Evolutionary conservation across 1,140 invertebrate species (phyloP).

Genomic region (Drosophila mayri): DNA sequence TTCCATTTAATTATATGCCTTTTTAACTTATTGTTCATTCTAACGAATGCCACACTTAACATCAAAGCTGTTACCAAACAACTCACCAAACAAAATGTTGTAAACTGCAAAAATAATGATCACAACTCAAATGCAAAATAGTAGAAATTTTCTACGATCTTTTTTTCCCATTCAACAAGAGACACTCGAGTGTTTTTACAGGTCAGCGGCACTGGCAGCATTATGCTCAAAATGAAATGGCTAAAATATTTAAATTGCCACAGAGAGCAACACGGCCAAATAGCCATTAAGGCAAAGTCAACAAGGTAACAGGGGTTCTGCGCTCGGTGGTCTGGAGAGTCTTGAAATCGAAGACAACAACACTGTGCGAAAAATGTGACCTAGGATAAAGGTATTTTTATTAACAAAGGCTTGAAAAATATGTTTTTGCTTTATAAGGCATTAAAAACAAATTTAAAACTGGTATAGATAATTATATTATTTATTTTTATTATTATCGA

Average conservation of each 20-base stretch:
- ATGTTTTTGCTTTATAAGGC: background rate
- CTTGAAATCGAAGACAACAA: conserved; percentile 7
- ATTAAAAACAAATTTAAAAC: background rate
- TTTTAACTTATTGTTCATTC: background rate
- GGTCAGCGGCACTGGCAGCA: conserved; percentile 24
- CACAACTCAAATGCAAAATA: conserved; percentile 58
- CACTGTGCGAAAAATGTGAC: background rate
- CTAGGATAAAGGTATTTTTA: background rate
- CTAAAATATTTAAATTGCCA: conserved; percentile 79
- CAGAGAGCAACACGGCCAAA: conserved; percentile 59
- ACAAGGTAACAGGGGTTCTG: conserved; percentile 60
- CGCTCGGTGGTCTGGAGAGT: conserved; percentile 30
- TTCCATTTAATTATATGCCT: background rate
- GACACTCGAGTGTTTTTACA: conserved; percentile 45
- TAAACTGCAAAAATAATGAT: conserved; percentile 30
- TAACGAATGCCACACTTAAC: background rate
- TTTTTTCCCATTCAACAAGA: conserved; percentile 36
- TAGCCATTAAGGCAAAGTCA: conserved; percentile 74
- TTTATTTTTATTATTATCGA: too few relatives aligned
- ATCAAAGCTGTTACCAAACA: conserved; percentile 5
- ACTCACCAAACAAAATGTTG: conserved; percentile 18
- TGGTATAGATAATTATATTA: background rate
- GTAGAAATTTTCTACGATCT: conserved; percentile 64
- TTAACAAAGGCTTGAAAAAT: background rate
- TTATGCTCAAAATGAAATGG: conserved; percentile 63